phyloP scores from a whole-genome alignment of 1,140 invertebrate species.

The Globodera ellingtonae region DNA sequence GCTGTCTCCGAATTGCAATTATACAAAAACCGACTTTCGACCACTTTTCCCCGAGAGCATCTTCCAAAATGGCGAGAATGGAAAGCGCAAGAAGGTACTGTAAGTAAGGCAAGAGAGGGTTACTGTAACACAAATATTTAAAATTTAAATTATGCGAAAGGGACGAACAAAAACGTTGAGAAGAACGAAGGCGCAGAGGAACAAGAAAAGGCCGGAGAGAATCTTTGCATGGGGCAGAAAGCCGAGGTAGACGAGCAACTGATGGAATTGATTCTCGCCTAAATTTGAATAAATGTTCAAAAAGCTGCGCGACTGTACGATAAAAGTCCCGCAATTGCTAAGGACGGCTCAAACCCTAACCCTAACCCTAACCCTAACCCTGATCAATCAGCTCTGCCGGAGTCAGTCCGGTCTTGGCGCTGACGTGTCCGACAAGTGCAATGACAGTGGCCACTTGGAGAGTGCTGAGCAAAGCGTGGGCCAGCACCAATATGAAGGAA shows the following conservation, averaged over 20 bases:
- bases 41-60: slow-evolving; percentile 58
- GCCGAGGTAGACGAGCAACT: slow-evolving; percentile 58
- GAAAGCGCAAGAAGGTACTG: slow-evolving; percentile 18
- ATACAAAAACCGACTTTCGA: slow-evolving; percentile 33
- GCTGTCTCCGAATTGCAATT: not conserved
- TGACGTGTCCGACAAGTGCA: slow-evolving; percentile 54
- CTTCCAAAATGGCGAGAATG: slow-evolving; percentile 58
- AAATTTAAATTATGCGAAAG: not conserved
- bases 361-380: slow-evolving; percentile 32
- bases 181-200: slow-evolving; percentile 49
- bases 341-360: too few species aligned
- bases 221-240: slow-evolving; percentile 55
- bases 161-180: slow-evolving; percentile 62
- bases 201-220: slow-evolving; percentile 54
- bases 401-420: slow-evolving; percentile 49
- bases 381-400: slow-evolving; percentile 53
- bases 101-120: slow-evolving; percentile 6
- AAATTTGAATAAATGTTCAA: slow-evolving; percentile 14
- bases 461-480: slow-evolving; percentile 50
- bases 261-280: slow-evolving; percentile 58
- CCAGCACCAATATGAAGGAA: slow-evolving; percentile 56
- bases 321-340: not conserved
- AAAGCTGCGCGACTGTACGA: not conserved
- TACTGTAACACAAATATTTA: not conserved
- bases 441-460: slow-evolving; percentile 56